phyloP scores from a whole-genome alignment of 2,797 vertebrate genomes.

The Rhinatrema bivittatum region DNA sequence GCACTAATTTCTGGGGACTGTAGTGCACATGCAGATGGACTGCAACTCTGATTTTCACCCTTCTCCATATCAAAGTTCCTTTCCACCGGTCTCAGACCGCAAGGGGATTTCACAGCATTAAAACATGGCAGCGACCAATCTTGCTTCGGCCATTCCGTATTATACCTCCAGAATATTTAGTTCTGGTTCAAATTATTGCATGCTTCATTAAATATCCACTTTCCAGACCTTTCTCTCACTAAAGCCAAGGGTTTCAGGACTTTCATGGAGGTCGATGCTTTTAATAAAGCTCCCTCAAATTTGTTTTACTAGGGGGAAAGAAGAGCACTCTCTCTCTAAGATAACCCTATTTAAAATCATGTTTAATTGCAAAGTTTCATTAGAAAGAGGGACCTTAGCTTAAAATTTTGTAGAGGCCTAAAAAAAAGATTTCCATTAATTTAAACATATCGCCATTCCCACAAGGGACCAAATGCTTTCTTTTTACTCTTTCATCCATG shows the following conservation, averaged over 20 bases:
- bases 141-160: conserved; percentile 12
- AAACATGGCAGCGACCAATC: conserved; percentile 12
- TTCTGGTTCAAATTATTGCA: conserved; percentile 21
- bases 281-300: conserved; percentile 13
- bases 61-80: conserved; percentile 24
- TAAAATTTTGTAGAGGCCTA: conserved; percentile 60
- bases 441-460: conserved; percentile 90
- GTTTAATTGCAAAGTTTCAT: conserved; percentile 63
- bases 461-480: conserved; percentile 75
- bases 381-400: conserved; percentile 65
- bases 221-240: conserved; percentile 7
- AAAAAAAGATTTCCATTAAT: conserved; percentile 80
- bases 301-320: conserved; percentile 17
- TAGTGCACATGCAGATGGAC: conserved; percentile 15
- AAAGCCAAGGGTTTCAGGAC: conserved; percentile 23
- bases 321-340: conserved; percentile 25
- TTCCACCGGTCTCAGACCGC: conserved; percentile 17
- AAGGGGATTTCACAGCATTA: conserved; percentile 16
- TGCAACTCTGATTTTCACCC: conserved; percentile 29
- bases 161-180: conserved; percentile 35
- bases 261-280: conserved; percentile 20
- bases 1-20: conserved; percentile 22
- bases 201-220: conserved; percentile 20
- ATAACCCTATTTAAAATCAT: conserved; percentile 47
- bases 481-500: conserved; percentile 91